phyloP scores from a whole-genome alignment of 2,797 vertebrate species.

The Cossypha caffra region DNA sequence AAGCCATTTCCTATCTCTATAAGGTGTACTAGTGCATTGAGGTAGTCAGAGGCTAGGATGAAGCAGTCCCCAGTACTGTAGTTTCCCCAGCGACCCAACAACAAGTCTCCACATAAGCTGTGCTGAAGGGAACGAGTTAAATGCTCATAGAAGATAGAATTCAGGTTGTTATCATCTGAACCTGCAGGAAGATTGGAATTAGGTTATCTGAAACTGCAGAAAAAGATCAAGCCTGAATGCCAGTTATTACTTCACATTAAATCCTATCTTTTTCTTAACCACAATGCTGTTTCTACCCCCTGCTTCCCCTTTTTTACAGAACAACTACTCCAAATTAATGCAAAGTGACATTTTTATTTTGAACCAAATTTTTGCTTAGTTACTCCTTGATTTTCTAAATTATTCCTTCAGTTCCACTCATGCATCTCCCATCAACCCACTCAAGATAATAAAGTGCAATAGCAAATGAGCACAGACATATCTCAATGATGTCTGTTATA shows the following conservation, averaged over 20 bases:
- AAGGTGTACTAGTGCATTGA: conserved; percentile 96
- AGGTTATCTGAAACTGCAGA: conserved; percentile 82
- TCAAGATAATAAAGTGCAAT: not conserved
- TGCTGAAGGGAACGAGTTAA: conserved; percentile 96
- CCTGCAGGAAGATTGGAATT: conserved; percentile 89
- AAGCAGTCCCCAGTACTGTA: conserved; percentile 96
- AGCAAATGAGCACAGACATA: not conserved
- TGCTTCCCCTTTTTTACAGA: not conserved
- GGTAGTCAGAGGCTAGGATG: conserved; percentile 98
- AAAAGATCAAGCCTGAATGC: not conserved
- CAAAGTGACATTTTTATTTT: not conserved
- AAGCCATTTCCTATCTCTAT: conserved; percentile 97
- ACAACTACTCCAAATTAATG: not conserved
- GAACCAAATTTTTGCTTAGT: not conserved
- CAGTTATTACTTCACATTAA: not conserved
- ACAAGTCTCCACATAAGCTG: conserved; percentile 93
- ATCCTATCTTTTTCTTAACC: not conserved
- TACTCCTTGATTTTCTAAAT: not conserved
- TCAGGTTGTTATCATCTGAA: conserved; percentile 97
- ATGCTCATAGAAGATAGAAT: conserved; percentile 99
- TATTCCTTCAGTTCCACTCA: not conserved
- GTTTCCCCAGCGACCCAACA: conserved; percentile 96
- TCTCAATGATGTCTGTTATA: not conserved
- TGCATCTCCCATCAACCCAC: not conserved
- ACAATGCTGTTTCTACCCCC: not conserved